Percentiles rank a stretch among this genome's conserved stretches.
Conservation (phyloP, 2,888 invertebrate species). For the Prenolepis imparis region DNA sequence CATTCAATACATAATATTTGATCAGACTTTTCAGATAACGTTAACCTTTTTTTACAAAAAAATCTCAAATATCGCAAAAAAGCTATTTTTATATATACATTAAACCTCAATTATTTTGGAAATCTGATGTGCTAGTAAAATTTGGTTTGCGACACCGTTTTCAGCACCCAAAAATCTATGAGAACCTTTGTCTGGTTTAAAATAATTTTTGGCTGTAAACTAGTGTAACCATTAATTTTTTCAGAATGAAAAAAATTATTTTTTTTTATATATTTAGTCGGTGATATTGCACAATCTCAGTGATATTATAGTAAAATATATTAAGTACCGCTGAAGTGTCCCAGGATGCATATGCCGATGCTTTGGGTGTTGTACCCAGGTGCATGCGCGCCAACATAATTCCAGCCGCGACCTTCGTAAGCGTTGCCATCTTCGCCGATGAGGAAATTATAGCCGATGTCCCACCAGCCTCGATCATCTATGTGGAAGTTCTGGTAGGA, state of each 20-base stretch:
- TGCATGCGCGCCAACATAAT: conserved; percentile 84
- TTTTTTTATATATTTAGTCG: background rate
- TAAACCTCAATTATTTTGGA: no score
- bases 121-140: no score
- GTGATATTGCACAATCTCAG: background rate
- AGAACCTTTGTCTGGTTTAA: no score
- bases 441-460: conserved; percentile 86
- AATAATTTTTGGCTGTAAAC: no score
- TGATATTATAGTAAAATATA: background rate
- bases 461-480: conserved; percentile 83
- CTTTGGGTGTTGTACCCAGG: conserved; percentile 85
- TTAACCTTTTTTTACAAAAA: no score
- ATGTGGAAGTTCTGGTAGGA: conserved; percentile 84
- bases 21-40: no score
- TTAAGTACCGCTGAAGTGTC: conserved; percentile 82
- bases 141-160: no score
- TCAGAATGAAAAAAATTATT: background rate
- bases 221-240: background rate
- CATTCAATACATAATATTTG: no score
- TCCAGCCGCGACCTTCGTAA: conserved; percentile 86
- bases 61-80: no score
- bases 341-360: conserved; percentile 85
- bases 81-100: no score
- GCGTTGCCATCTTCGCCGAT: conserved; percentile 87
- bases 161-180: no score